Conservation (phyloP, 2,888 invertebrate species). For the Acanthoscelides obtectus region DNA sequence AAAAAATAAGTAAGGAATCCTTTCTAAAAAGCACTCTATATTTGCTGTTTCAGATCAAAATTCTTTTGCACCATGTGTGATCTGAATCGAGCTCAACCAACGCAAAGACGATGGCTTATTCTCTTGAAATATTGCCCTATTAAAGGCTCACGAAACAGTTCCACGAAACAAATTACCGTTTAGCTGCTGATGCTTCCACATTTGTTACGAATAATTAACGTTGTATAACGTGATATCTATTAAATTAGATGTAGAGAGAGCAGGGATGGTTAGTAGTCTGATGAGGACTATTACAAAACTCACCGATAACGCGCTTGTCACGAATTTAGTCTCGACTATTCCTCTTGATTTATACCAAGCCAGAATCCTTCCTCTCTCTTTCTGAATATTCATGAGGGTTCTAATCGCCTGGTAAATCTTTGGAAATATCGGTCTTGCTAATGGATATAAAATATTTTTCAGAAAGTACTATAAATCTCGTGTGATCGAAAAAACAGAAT, state of each 20-base stretch:
- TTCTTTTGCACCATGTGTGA: too few relatives aligned
- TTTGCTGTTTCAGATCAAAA: too few relatives aligned
- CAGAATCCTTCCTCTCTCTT: constrained; percentile 1
- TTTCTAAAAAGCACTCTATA: too few relatives aligned
- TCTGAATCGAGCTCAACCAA: too few relatives aligned
- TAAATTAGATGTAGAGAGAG: not conserved
- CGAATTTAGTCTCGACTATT: constrained; percentile 12
- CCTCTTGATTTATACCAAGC: constrained; percentile 16
- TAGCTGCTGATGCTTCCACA: not conserved
- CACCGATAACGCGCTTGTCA: not conserved
- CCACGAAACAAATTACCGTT: not conserved
- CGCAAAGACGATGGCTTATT: not conserved
- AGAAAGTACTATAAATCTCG: not conserved
- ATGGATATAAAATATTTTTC: constrained; percentile 3
- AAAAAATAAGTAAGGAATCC: too few relatives aligned
- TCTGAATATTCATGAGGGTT: constrained; percentile 2
- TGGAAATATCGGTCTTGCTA: not conserved
- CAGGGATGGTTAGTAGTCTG: not conserved
- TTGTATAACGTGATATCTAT: not conserved
- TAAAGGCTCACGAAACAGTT: not conserved
- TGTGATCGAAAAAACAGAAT: not conserved
- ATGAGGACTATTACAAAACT: not conserved
- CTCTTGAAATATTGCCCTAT: not conserved
- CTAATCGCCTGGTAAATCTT: not conserved
- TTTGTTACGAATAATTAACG: not conserved